Percentiles rank a stretch among this genome's conserved stretches.
Evolutionary conservation across 2,113 vertebrate species (phyloP).

Genomic region (Arizona elegans): DNA sequence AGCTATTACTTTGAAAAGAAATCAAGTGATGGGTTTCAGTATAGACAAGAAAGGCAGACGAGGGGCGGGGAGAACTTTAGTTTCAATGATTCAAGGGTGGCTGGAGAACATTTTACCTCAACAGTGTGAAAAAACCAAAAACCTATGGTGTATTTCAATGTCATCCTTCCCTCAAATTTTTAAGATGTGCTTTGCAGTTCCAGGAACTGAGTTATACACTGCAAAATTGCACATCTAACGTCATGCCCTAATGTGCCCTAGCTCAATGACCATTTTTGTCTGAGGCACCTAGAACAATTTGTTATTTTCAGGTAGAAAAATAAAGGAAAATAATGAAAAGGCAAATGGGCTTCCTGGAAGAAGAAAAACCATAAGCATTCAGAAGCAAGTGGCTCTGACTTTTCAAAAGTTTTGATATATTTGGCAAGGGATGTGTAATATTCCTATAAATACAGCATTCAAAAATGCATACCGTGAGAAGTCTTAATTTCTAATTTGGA

Average conservation of each 20-base stretch:
- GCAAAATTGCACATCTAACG: not conserved
- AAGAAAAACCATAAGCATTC: not conserved
- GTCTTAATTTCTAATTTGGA: not conserved
- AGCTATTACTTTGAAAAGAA: not conserved
- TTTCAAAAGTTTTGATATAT: not conserved
- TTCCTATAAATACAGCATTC: not conserved
- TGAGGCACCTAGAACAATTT: not conserved
- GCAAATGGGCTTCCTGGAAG: not conserved
- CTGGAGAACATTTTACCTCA: not conserved
- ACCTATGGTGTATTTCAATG: not conserved
- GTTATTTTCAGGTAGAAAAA: not conserved
- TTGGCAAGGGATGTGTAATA: not conserved
- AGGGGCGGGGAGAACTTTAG: not conserved
- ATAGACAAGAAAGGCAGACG: not conserved
- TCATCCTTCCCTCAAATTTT: not conserved
- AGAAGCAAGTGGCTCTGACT: not conserved
- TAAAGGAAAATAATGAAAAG: not conserved
- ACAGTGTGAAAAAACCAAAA: not conserved
- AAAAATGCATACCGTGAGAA: not conserved
- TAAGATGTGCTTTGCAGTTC: not conserved
- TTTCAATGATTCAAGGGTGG: not conserved
- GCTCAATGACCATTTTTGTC: not conserved
- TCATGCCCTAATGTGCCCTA: not conserved
- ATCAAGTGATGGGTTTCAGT: not conserved
- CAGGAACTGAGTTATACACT: not conserved